A percentile compares a stretch with the other conserved stretches of the same genome.
phyloP scores from a whole-genome alignment of 2,888 invertebrate genomes.

The Nebria brevicollis region DNA sequence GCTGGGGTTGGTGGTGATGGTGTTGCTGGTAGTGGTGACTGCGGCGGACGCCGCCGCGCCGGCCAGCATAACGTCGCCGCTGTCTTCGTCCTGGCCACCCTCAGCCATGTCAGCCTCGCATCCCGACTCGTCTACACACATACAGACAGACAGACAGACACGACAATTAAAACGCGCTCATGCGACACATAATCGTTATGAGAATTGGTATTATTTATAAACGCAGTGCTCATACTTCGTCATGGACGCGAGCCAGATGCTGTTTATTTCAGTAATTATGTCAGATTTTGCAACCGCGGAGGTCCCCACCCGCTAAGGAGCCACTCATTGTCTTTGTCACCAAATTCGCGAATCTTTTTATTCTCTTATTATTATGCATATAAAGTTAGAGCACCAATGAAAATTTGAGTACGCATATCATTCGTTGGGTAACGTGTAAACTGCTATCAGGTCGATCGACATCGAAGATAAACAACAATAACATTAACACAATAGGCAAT shows the following conservation, averaged over 20 bases:
- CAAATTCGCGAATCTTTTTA: too few relatives aligned
- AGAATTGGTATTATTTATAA: conserved; percentile 7
- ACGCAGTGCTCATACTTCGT: background rate
- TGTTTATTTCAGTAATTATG: conserved; percentile 48
- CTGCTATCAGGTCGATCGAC: too few relatives aligned
- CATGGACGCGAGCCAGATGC: conserved; percentile 38
- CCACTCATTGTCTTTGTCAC: background rate
- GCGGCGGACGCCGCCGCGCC: conserved; percentile 67
- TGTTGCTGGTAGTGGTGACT: conserved; percentile 64
- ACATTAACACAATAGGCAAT: too few relatives aligned
- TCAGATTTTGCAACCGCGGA: conserved; percentile 40
- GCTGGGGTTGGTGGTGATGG: conserved; percentile 57
- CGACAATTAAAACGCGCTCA: background rate
- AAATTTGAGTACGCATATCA: too few relatives aligned
- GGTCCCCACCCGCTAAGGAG: conserved; percentile 38
- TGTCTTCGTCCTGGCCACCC: conserved; percentile 76
- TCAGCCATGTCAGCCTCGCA: conserved; percentile 88
- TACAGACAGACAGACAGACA: background rate
- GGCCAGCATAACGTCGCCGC: conserved; percentile 68
- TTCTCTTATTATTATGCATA: too few relatives aligned
- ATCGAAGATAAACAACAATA: too few relatives aligned
- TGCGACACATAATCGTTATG: background rate
- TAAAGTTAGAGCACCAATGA: too few relatives aligned
- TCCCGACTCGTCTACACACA: conserved; percentile 79
- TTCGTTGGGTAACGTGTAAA: too few relatives aligned